These are phyloP conservation scores for Phoenicopterus ruber DNA, from an alignment of 2,113 vertebrate species.

Conservation along the genomic window DNA sequence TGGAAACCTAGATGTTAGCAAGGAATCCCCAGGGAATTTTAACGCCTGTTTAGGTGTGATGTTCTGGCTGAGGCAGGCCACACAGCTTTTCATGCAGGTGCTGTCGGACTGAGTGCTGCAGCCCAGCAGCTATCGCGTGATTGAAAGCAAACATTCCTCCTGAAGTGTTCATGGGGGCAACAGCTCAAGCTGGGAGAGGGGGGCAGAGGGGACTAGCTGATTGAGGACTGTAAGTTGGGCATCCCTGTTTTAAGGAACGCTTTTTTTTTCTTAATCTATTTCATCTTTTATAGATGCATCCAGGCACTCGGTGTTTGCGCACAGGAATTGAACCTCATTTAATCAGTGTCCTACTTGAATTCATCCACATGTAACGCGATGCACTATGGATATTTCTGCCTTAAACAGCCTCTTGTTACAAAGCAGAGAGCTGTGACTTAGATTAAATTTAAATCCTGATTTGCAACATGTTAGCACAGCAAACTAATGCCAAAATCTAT, in stretches of 20 bases:
- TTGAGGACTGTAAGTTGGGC: background rate
- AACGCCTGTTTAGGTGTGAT: background rate
- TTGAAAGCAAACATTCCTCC: background rate
- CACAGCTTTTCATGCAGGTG: background rate
- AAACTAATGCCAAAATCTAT: slow-evolving; percentile 46
- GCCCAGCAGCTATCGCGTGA: background rate
- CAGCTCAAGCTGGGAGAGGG: background rate
- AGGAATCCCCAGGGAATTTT: background rate
- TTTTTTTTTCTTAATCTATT: background rate
- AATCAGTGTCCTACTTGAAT: background rate
- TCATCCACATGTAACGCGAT: background rate
- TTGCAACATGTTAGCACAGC: slow-evolving; percentile 30
- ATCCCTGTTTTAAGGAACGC: background rate
- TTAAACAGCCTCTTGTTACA: slow-evolving; percentile 12
- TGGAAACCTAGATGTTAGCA: background rate
- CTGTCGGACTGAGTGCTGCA: background rate
- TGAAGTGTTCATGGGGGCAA: background rate
- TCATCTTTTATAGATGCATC: background rate
- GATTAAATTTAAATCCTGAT: slow-evolving; percentile 67
- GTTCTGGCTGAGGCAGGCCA: background rate
- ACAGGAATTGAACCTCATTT: background rate
- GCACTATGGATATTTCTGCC: background rate
- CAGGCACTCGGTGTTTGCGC: background rate
- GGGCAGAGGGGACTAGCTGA: background rate
- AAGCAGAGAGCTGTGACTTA: slow-evolving; percentile 56